Evolutionary conservation across 2,797 vertebrate genomes (phyloP).

Genomic region (Sarcophilus harrisii): DNA sequence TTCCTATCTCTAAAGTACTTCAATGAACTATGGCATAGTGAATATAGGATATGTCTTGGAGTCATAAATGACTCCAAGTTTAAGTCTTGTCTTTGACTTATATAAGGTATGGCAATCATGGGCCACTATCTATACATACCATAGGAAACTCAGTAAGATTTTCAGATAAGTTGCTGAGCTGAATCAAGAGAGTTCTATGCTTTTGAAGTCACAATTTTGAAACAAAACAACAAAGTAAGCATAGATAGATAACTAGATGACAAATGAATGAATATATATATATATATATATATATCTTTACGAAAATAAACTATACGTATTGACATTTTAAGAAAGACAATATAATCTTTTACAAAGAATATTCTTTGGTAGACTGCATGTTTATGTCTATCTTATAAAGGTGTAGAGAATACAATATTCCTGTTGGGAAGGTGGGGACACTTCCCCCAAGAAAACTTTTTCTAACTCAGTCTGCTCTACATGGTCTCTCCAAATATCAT

Average conservation of each 20-base stretch:
- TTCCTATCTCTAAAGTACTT: background rate
- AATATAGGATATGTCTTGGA: background rate
- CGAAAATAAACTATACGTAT: background rate
- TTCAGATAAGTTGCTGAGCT: background rate
- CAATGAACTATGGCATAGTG: background rate
- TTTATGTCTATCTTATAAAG: background rate
- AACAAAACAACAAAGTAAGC: background rate
- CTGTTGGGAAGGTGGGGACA: background rate
- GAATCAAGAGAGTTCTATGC: background rate
- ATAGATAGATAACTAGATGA: background rate
- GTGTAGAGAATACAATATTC: background rate
- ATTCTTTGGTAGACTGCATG: background rate
- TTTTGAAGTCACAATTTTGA: background rate
- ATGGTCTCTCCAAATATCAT: background rate
- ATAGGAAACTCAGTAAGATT: background rate
- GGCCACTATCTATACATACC: background rate
- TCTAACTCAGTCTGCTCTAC: conserved; percentile 25
- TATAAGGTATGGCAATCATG: background rate
- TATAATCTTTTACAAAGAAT: background rate
- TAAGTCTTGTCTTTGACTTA: background rate
- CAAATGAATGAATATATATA: background rate
- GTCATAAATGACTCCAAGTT: background rate
- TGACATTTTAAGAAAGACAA: background rate
- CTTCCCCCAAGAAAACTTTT: background rate
- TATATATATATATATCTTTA: background rate